Evolutionary conservation across 2,113 vertebrate genomes (phyloP).

Genomic region (Phyllostomus discolor): DNA sequence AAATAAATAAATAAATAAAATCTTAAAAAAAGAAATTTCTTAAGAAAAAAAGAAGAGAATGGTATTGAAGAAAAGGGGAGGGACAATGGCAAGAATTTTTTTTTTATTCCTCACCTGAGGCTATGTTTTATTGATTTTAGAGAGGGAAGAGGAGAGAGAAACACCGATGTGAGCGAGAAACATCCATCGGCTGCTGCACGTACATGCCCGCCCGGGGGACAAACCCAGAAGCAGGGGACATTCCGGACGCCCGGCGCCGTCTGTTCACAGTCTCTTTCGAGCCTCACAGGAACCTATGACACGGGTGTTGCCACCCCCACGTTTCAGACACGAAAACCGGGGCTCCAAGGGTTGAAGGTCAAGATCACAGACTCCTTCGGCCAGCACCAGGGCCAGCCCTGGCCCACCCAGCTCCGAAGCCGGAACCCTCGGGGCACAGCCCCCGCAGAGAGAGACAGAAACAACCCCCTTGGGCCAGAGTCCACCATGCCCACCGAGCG

Average conservation of each 20-base stretch:
- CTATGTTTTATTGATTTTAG: too few relatives aligned
- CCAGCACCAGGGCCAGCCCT: not conserved
- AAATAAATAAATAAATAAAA: too few relatives aligned
- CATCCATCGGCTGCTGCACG: too few relatives aligned
- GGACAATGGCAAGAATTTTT: not conserved
- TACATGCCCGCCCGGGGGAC: too few relatives aligned
- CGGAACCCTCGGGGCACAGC: fast-evolving
- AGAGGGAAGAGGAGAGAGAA: too few relatives aligned
- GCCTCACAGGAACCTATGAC: not conserved
- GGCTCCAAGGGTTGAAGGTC: not conserved
- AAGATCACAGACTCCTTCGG: not conserved
- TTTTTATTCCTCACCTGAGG: too few relatives aligned
- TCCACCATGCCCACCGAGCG: fast-evolving
- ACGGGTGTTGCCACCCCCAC: not conserved
- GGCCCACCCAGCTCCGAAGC: fast-evolving
- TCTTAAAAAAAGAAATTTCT: too few relatives aligned
- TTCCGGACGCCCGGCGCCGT: fast-evolving
- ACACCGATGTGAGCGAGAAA: too few relatives aligned
- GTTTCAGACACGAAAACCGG: not conserved
- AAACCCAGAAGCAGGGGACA: not conserved
- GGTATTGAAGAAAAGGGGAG: not conserved
- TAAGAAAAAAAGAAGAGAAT: not conserved
- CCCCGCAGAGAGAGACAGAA: not conserved
- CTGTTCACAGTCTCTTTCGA: not conserved
- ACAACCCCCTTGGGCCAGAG: fast-evolving